These are phyloP conservation scores for Pampus argenteus DNA, from an alignment of 2,797 vertebrate genomes.

Conservation along the genomic window DNA sequence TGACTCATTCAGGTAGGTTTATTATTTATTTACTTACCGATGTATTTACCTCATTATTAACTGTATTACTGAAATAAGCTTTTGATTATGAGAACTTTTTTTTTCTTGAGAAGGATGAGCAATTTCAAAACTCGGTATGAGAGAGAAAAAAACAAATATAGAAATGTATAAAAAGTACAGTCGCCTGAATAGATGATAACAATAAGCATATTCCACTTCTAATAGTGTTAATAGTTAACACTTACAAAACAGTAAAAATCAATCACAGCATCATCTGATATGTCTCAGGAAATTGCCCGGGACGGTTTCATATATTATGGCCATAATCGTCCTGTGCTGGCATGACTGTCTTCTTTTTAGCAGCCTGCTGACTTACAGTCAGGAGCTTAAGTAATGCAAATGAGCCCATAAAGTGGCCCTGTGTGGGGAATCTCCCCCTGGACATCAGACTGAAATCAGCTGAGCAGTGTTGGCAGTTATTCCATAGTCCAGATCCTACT, in stretches of 20 bases:
- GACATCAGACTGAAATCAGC: slow-evolving; percentile 69
- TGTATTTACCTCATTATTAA: slow-evolving; percentile 25
- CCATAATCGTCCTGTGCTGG: slow-evolving; percentile 72
- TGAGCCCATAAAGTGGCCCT: slow-evolving; percentile 76
- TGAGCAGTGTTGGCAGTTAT: slow-evolving; percentile 47
- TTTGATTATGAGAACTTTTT: background rate
- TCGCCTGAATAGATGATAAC: slow-evolving; percentile 48
- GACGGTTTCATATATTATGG: slow-evolving; percentile 79
- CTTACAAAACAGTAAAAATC: slow-evolving; percentile 73
- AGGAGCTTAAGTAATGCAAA: slow-evolving; percentile 72
- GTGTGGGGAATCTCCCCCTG: slow-evolving; percentile 67
- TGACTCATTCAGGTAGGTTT: slow-evolving; percentile 45
- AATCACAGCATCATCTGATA: slow-evolving; percentile 78
- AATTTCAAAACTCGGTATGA: background rate
- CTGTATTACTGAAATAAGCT: background rate
- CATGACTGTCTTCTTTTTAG: slow-evolving; percentile 63
- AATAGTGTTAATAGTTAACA: slow-evolving; percentile 74
- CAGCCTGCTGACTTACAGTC: slow-evolving; percentile 75
- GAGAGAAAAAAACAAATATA: no score
- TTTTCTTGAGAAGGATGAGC: slow-evolving; percentile 8
- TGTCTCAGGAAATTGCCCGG: slow-evolving; percentile 74
- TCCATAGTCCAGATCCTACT: slow-evolving; percentile 16
- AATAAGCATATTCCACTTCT: slow-evolving; percentile 54
- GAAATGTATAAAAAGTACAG: no score
- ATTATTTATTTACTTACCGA: slow-evolving; percentile 33